phyloP scores from a whole-genome alignment of 2,888 invertebrate species.

The Notodonta dromedarius region DNA sequence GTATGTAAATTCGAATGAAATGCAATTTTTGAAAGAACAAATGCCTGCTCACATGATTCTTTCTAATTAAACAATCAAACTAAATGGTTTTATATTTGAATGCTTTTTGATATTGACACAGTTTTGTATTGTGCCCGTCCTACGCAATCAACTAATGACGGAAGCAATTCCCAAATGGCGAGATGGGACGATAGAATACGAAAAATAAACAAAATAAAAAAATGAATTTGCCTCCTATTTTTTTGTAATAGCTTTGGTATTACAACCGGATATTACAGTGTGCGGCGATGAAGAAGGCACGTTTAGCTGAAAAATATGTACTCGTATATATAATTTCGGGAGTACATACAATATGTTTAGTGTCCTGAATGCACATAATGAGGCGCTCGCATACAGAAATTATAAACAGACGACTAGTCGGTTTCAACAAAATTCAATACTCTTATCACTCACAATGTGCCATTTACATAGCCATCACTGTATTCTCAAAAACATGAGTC shows the following conservation, averaged over 20 bases:
- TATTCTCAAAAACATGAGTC: neutral
- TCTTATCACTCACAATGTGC: neutral
- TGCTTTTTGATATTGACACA: constrained; percentile 15
- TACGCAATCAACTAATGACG: constrained; percentile 30
- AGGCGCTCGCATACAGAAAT: neutral
- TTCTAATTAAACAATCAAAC: constrained; percentile 8
- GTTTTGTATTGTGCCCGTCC: neutral
- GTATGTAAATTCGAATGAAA: no score
- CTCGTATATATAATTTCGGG: neutral
- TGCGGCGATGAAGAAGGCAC: constrained; percentile 8
- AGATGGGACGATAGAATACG: constrained; percentile 10
- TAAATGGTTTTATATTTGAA: constrained; percentile 19
- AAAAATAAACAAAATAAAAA: constrained; percentile 9
- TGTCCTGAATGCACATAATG: neutral
- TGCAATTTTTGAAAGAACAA: no score
- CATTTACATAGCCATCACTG: neutral
- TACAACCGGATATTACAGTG: constrained; percentile 25
- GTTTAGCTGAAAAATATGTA: constrained; percentile 16
- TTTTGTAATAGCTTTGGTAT: constrained; percentile 37
- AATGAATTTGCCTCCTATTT: constrained; percentile 32
- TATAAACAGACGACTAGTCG: no score
- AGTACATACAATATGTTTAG: neutral
- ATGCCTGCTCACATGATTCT: no score
- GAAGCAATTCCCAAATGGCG: constrained; percentile 29
- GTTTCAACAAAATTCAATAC: no score